A percentile compares a stretch with the other conserved stretches of the same genome.
These are phyloP conservation scores for Xenus cinereus DNA, from an alignment of 2,113 vertebrate species.

Conservation along the genomic window DNA sequence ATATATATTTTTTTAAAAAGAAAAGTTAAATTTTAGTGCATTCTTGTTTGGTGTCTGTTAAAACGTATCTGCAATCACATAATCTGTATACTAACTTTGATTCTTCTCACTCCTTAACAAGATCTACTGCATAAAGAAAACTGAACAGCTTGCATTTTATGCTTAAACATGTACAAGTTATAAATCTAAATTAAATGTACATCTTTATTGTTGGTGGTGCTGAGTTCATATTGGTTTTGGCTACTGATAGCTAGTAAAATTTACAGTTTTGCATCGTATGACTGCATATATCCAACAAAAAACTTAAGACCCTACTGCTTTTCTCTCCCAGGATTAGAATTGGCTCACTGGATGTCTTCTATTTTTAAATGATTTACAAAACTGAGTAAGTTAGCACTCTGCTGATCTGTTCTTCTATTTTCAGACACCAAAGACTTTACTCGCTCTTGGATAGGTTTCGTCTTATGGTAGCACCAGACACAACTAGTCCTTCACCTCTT, in stretches of 20 bases:
- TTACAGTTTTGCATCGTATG: background rate
- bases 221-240: background rate
- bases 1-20: background rate
- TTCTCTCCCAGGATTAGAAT: background rate
- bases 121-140: background rate
- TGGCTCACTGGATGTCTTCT: background rate
- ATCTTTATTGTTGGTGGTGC: background rate
- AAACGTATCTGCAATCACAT: background rate
- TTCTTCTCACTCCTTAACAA: background rate
- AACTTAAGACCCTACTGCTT: background rate
- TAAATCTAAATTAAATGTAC: background rate
- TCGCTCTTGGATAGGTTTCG: constrained; percentile 97
- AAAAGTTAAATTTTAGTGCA: background rate
- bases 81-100: background rate
- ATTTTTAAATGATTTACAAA: background rate
- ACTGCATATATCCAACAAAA: background rate
- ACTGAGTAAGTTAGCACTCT: background rate
- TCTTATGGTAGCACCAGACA: constrained; percentile 83
- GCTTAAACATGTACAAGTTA: background rate
- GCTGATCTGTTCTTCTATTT: background rate
- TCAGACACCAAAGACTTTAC: constrained; percentile 95
- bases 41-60: background rate
- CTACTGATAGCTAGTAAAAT: background rate
- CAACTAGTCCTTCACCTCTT: constrained; percentile 81
- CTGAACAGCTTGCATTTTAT: background rate